Base-by-base conservation (phyloP, 1,140 invertebrate genomes). In the Drosophila simulans region DNA sequence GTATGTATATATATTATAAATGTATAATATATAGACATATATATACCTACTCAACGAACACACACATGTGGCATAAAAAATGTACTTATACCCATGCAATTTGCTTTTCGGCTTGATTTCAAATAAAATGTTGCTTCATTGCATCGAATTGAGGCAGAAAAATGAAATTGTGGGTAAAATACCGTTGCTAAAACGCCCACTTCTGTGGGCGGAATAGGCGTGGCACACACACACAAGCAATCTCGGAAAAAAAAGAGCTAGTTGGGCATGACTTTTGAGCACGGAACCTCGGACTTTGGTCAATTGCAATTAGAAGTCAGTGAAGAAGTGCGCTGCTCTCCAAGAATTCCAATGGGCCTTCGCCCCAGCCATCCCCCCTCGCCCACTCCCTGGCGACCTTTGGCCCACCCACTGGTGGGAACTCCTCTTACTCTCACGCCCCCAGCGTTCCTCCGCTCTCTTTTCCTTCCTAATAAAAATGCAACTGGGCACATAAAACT, bases 101-200 rank as follows among this genome's bases (percentile, higher is more conserved):
- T 88, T 88, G 79, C 79, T 79, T 63, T 88, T 81, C 65, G 82
- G 82, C 81, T 86, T 85, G 82, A 86, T 86, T 86, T 86, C 83
- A 88, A 88, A 88, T 86, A 88, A 86, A 82, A 86, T 83, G 76
- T 62, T 88, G 83, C 83, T 86, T 88, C 79, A 86, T 83, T 86
- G 83, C 85, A 88, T 83, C 75, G 83, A 88, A 88, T 86, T 79
- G 83, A 79, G 81, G 83, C 75, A 63, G 82, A 76, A 82, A 79
- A 75, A 77, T 77, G 64, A 77, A 69, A 42, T 27, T 54, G 52
- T 39, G 12, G 43, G 22, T 27, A 43, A 17, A 22, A 10, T 27
- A 10, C 25, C 40, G 20, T 8, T 22, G 35, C 8, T 20, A 0
- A 11, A 46, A 25, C 10, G 25, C 13, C 13, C 12, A 11, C 5